Percentiles rank a stretch among this genome's conserved stretches.
Conservation (phyloP, 2,797 vertebrate genomes). For the Lates japonicus region DNA sequence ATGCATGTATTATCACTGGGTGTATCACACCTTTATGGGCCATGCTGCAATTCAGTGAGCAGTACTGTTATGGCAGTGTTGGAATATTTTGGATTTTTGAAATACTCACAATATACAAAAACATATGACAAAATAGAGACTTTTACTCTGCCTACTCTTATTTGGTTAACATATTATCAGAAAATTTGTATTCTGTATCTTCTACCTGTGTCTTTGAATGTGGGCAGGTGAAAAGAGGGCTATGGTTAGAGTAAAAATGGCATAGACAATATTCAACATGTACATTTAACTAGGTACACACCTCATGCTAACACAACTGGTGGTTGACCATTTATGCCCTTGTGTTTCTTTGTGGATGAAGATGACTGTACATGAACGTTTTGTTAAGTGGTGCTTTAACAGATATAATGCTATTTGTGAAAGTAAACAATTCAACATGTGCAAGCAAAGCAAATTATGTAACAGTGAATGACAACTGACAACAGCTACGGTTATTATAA, state of each 20-base stretch:
- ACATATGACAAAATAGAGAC: not conserved
- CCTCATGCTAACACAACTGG: not conserved
- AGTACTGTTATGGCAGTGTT: not conserved
- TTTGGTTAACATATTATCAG: not conserved
- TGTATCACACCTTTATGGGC: not conserved
- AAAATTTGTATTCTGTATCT: not conserved
- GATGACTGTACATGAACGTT: not conserved
- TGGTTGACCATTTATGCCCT: not conserved
- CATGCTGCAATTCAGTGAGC: not conserved
- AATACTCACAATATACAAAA: too few species aligned
- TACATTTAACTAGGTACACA: not conserved
- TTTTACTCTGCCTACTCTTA: not conserved
- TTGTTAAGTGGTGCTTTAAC: not conserved
- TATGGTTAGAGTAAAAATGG: not conserved
- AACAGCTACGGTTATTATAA: conserved; percentile 18
- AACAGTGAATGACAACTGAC: conserved; percentile 9
- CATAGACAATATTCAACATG: not conserved
- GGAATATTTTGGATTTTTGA: not conserved
- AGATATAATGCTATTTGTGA: not conserved
- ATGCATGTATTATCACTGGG: not conserved
- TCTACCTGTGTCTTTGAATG: not conserved
- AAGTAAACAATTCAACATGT: conserved; percentile 27
- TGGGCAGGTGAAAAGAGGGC: not conserved
- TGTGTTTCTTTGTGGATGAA: not conserved
- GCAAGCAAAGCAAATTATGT: conserved; percentile 5